Percentiles rank a stretch among this genome's conserved stretches.
These are phyloP conservation scores for Cryptotis parvus DNA, from an alignment of 2,113 vertebrate genomes.

Conservation along the genomic window DNA sequence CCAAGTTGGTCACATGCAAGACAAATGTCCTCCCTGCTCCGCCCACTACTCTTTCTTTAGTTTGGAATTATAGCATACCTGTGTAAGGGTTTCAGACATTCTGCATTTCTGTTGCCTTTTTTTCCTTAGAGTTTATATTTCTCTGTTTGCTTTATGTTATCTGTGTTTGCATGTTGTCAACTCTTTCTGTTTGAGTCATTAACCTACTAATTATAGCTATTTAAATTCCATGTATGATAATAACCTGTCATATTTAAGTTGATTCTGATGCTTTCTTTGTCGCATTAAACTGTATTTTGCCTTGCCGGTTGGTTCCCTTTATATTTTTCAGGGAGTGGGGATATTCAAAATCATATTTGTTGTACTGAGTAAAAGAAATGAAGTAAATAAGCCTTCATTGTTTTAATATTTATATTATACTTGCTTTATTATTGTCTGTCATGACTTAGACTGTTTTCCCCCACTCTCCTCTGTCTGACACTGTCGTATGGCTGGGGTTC, in stretches of 20 bases:
- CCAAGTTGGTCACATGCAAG: too few relatives aligned
- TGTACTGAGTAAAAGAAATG: neutral
- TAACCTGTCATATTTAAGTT: neutral
- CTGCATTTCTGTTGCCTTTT: neutral
- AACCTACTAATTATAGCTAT: neutral
- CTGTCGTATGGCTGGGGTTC: neutral
- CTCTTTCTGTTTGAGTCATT: neutral
- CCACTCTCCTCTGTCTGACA: too few relatives aligned
- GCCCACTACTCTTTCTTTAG: neutral
- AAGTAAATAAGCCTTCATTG: neutral
- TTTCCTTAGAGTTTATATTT: neutral
- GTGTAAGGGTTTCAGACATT: neutral
- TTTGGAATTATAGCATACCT: neutral
- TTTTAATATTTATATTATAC: neutral
- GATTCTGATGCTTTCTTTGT: neutral
- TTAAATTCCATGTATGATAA: neutral
- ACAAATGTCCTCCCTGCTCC: too few relatives aligned
- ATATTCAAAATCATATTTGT: neutral
- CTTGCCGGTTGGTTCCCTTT: neutral
- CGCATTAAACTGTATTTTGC: neutral
- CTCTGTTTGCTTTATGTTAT: neutral
- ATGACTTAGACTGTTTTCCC: neutral
- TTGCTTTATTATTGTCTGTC: neutral
- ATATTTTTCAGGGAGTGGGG: neutral
- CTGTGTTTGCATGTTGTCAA: neutral